phyloP scores from a whole-genome alignment of 2,797 vertebrate genomes.

The Garrulus glandarius region DNA sequence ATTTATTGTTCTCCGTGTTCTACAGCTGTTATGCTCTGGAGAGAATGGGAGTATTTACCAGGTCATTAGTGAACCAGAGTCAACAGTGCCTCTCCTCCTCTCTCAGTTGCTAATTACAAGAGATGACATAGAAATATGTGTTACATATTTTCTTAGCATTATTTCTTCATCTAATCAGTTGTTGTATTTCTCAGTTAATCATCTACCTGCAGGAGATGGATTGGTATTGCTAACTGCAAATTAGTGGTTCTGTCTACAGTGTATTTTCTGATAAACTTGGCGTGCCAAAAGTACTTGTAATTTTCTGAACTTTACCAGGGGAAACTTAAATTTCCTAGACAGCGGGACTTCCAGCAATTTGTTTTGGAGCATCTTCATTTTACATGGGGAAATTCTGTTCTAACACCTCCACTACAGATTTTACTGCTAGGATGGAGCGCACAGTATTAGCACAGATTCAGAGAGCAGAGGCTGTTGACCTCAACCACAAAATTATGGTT shows the following conservation, averaged over 20 bases:
- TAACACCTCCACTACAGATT: not conserved
- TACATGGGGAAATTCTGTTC: not conserved
- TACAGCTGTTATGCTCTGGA: not conserved
- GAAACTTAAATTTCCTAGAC: not conserved
- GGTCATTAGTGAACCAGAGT: not conserved
- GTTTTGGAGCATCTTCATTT: not conserved
- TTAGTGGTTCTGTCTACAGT: not conserved
- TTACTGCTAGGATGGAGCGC: not conserved
- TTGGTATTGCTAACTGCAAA: not conserved
- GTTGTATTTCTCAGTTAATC: constrained; percentile 18
- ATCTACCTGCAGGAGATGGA: not conserved
- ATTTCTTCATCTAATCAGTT: not conserved
- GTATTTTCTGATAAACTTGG: not conserved
- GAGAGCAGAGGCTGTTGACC: not conserved
- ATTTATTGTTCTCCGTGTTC: not conserved
- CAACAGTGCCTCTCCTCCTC: not conserved
- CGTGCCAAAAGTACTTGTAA: not conserved
- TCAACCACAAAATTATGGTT: not conserved
- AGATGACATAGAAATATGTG: not conserved
- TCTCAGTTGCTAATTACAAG: constrained; percentile 9
- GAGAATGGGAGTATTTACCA: not conserved
- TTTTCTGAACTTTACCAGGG: not conserved
- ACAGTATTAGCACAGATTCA: not conserved
- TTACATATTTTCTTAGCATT: constrained; percentile 8
- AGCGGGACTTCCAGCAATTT: not conserved